Conservation (phyloP, 2,888 invertebrate genomes). For the Parnassius smintheus region DNA sequence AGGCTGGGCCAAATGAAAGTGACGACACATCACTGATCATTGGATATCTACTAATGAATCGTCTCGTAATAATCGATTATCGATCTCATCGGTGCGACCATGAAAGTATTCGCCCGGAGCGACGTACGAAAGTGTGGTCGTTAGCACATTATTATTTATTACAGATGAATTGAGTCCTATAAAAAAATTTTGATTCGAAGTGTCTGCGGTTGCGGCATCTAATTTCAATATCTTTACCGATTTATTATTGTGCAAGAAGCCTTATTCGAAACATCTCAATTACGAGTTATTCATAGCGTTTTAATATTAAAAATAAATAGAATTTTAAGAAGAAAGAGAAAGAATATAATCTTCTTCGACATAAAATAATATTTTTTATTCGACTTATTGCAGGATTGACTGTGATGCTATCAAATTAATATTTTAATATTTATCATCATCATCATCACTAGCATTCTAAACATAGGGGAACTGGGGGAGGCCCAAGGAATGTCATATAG, state of each 20-base stretch:
- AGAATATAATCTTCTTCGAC: too few species aligned
- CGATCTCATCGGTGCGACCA: conserved; percentile 6
- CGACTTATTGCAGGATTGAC: too few species aligned
- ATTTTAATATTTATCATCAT: too few species aligned
- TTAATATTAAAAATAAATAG: too few species aligned
- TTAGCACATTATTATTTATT: conserved; percentile 20
- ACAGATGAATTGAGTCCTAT: conserved; percentile 15
- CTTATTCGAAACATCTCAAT: conserved; percentile 15
- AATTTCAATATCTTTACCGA: conserved; percentile 9
- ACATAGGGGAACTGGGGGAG: too few species aligned
- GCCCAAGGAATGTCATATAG: too few species aligned
- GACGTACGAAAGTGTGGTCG: conserved; percentile 19
- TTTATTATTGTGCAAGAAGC: conserved; percentile 18
- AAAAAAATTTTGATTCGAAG: conserved; percentile 8
- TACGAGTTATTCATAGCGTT: not conserved
- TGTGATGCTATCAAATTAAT: too few species aligned
- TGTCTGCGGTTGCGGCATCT: conserved; percentile 18
- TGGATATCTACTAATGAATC: conserved; percentile 17
- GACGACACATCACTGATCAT: conserved; percentile 17
- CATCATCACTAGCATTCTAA: too few species aligned
- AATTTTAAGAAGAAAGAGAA: too few species aligned
- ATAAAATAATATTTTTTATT: too few species aligned
- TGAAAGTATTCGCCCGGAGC: conserved; percentile 14
- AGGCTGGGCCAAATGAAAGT: conserved; percentile 9
- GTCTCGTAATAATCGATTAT: conserved; percentile 18